Conservation (phyloP, 2,113 vertebrate genomes). For the Psilopogon haemacephalus region DNA sequence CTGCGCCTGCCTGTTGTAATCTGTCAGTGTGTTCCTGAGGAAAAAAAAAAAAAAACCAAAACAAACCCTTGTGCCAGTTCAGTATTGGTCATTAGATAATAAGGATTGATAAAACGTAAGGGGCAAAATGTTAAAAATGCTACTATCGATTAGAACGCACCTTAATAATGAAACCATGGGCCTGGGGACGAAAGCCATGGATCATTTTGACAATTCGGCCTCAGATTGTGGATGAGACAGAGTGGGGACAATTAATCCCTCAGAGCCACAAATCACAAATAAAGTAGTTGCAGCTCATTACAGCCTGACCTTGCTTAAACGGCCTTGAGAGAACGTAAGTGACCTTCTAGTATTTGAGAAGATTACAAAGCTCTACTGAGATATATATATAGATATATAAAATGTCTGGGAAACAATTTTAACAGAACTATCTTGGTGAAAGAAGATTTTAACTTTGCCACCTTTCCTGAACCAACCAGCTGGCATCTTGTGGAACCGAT, state of each 20-base stretch:
- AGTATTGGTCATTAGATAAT: conserved; percentile 86
- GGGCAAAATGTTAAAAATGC: conserved; percentile 83
- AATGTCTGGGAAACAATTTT: conserved; percentile 43
- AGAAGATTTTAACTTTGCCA: conserved; percentile 39
- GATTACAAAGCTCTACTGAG: conserved; percentile 73
- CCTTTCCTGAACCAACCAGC: neutral
- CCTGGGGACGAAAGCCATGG: conserved; percentile 81
- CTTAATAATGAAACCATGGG: conserved; percentile 83
- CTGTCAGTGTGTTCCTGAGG: conserved; percentile 74
- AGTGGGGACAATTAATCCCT: conserved; percentile 88
- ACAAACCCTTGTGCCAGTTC: conserved; percentile 75
- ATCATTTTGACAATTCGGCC: conserved; percentile 84
- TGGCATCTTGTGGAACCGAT: neutral
- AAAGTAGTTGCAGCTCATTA: conserved; percentile 85
- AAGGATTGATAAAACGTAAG: conserved; percentile 85
- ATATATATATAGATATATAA: no score
- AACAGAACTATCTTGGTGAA: conserved; percentile 23
- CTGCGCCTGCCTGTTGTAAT: conserved; percentile 77
- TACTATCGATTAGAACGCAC: conserved; percentile 82
- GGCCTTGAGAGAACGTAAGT: conserved; percentile 81
- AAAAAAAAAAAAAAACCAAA: no score
- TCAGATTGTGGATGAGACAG: conserved; percentile 80
- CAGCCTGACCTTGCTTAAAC: conserved; percentile 85
- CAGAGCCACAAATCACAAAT: conserved; percentile 82
- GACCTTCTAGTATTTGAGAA: conserved; percentile 82